Conservation (phyloP, 1,140 invertebrate genomes). For the Magallana ariakensis region DNA sequence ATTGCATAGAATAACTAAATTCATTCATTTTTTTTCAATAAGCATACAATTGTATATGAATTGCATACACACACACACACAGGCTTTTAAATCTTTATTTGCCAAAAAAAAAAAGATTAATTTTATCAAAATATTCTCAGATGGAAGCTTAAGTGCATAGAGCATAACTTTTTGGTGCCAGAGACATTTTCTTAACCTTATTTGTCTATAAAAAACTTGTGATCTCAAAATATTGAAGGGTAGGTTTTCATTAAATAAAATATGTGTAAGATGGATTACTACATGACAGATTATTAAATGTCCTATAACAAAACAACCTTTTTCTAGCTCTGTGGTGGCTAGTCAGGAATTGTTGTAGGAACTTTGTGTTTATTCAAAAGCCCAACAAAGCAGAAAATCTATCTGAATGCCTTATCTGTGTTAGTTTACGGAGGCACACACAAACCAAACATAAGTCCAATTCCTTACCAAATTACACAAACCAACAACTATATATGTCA, state of each 20-base stretch:
- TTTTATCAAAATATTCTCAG: no score
- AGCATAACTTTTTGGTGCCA: no score
- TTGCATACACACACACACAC: no score
- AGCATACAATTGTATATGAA: no score
- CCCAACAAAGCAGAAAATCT: conserved; percentile 26
- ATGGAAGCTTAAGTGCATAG: no score
- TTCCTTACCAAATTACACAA: conserved; percentile 1
- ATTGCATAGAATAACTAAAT: no score
- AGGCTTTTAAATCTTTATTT: no score
- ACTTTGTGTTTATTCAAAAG: neutral
- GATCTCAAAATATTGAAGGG: conserved; percentile 24
- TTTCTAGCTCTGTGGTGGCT: neutral
- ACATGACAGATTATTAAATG: conserved; percentile 16
- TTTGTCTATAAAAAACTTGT: neutral
- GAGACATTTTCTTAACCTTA: no score
- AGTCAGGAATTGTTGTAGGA: neutral
- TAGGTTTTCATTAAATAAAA: conserved; percentile 14
- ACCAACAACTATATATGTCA: neutral
- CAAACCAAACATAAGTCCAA: neutral
- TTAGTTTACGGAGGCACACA: neutral
- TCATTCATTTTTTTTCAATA: no score
- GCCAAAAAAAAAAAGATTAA: no score
- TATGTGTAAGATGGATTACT: conserved; percentile 24
- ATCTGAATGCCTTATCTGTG: conserved; percentile 14
- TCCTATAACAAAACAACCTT: neutral